phyloP scores from a whole-genome alignment of 2,888 invertebrate species.

The Hedya salicella region DNA sequence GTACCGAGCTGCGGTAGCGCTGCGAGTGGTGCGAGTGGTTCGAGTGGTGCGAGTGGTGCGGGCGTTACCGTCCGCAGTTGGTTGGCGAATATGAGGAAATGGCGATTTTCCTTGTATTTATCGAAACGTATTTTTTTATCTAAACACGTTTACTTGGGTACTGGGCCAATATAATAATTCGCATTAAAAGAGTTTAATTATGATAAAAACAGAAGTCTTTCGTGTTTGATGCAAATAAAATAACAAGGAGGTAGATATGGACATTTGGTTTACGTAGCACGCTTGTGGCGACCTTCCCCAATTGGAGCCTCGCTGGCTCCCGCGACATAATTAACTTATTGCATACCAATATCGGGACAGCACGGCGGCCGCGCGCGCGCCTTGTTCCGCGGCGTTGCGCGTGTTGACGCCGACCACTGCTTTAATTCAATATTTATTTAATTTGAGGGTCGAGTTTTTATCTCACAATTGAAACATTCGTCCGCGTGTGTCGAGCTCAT shows the following conservation, averaged over 20 bases:
- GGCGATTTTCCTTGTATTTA: slow-evolving; percentile 8
- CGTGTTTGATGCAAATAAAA: neutral
- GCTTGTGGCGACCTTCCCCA: neutral
- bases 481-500: too few species aligned
- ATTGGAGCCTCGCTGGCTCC: neutral
- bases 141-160: neutral
- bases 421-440: too few species aligned
- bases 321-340: neutral
- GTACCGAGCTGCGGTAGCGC: too few species aligned
- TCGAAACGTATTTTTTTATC: neutral
- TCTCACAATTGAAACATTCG: too few species aligned
- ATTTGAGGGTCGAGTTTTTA: too few species aligned
- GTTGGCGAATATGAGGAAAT: slow-evolving; percentile 16
- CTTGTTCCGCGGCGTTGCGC: too few species aligned
- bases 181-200: neutral
- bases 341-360: too few species aligned
- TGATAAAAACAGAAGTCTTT: neutral
- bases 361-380: too few species aligned
- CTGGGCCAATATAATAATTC: too few species aligned
- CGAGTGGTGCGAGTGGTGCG: too few species aligned
- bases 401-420: too few species aligned
- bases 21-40: too few species aligned
- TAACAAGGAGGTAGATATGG: neutral
- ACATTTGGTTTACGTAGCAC: neutral
- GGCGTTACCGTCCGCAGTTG: neutral